These are phyloP conservation scores for Grus americana DNA, from an alignment of 2,113 vertebrate species.

Conservation along the genomic window DNA sequence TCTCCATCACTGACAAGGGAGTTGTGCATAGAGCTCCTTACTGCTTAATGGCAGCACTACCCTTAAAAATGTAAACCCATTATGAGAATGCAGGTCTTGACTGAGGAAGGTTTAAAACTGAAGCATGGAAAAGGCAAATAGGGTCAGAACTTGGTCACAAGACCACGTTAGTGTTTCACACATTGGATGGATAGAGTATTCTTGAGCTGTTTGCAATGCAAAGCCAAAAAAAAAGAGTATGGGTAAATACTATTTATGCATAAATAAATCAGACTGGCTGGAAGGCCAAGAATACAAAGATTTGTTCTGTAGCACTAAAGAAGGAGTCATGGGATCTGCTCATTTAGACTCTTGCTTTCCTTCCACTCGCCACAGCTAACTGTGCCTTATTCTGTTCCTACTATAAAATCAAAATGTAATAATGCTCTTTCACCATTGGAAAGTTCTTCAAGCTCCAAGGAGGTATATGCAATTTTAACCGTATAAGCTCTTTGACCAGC, in stretches of 20 bases:
- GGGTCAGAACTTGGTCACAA: background rate
- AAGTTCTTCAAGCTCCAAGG: background rate
- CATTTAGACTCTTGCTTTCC: background rate
- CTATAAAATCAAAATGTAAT: background rate
- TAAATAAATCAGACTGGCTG: background rate
- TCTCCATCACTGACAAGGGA: background rate
- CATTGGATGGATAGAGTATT: background rate
- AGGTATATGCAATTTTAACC: background rate
- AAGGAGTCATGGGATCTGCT: background rate
- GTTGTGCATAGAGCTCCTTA: background rate
- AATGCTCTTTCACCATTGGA: background rate
- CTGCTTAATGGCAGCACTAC: background rate
- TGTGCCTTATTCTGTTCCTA: background rate
- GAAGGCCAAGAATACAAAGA: background rate
- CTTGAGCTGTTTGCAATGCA: background rate
- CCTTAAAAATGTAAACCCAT: background rate
- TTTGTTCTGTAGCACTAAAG: background rate
- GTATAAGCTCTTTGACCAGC: background rate
- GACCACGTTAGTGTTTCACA: background rate
- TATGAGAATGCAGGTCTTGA: background rate
- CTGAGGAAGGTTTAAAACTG: background rate
- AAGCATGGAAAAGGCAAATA: background rate
- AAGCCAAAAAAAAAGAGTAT: background rate
- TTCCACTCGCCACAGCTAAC: background rate
- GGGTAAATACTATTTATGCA: background rate